Base-by-base conservation (phyloP, 2,888 invertebrate genomes). In the Mythimna impura region DNA sequence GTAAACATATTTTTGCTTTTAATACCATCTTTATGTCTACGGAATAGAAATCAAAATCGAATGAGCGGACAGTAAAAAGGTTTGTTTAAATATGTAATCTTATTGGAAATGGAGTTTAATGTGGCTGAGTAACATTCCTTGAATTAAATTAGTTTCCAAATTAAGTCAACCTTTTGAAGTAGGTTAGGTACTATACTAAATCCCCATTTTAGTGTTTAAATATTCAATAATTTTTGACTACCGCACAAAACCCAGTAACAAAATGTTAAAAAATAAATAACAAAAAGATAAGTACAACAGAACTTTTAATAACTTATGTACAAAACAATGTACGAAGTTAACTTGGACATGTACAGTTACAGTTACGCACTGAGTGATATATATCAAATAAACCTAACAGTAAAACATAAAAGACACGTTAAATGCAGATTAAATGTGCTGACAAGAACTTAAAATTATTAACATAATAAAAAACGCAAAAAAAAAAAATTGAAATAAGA, bases 251-350 rank as follows among this genome's bases (percentile, higher is more conserved):
- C 43, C 50, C 58, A 40, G 25, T 69, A 61, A 71, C 40, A 52
- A 43, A 58, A 71, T 63, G 64, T 68, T 68, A 78, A 79, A n/a
- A 62, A 83, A 89, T 82, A 87, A 86, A 89, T 88, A 90, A 81
- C 72, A 80, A 88, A 86, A 83, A 87, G 40, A 43, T 70, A 83
- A 89, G 84, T 88, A 89, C 86, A 91, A 91, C 87, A 92, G 89
- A 92, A 91, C 88, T 93, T 86, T 94, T 94, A 94, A 95, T 95
- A 93, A 91, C 87, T 90, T 93, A 92, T 92, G 88, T 93, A 93
- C 93, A 94, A 88, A 82, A 89, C 85, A 86, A 78, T 87, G 88
- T 87, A 88, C 85, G 85, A 76, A 81, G 85, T 78, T 72, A 73
- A 71, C 66, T 83, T 74, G 71, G 76, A 85, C 74, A 72, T 76